Conservation (phyloP, 2,113 vertebrate species). For the Hippoglossus stenolepis region DNA sequence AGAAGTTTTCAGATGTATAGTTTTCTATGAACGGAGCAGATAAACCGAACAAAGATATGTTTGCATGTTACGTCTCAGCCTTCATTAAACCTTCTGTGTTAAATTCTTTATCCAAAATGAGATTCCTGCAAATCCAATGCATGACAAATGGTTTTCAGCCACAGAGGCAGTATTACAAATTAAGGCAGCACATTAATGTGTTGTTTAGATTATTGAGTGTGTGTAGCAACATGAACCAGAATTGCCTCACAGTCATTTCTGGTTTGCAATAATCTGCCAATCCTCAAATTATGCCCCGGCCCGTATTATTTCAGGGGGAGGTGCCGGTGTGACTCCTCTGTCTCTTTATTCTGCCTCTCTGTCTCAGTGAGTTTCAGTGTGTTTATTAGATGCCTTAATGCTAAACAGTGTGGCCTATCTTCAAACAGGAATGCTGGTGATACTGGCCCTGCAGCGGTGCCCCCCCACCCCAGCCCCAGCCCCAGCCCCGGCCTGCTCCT, state of each 20-base stretch:
- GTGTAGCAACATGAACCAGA: slow-evolving; percentile 72
- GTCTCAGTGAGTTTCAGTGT: slow-evolving; percentile 50
- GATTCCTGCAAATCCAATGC: slow-evolving; percentile 67
- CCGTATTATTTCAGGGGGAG: slow-evolving; percentile 8
- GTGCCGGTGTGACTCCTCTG: slow-evolving; percentile 48
- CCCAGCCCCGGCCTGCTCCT: slow-evolving; percentile 60
- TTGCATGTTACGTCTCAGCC: slow-evolving; percentile 25
- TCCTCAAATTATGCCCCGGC: slow-evolving; percentile 64
- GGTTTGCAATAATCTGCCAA: slow-evolving; percentile 71
- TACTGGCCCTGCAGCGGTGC: slow-evolving; percentile 73
- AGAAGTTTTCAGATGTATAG: background rate
- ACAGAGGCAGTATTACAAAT: slow-evolving; percentile 68
- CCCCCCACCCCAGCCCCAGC: background rate
- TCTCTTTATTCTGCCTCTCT: slow-evolving; percentile 51
- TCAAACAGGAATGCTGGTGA: slow-evolving; percentile 79
- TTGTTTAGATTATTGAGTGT: slow-evolving; percentile 74
- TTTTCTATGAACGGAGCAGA: slow-evolving; percentile 4
- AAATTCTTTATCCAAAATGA: slow-evolving; percentile 68
- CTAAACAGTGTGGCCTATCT: slow-evolving; percentile 78
- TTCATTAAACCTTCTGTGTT: slow-evolving; percentile 54
- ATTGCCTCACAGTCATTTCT: slow-evolving; percentile 77
- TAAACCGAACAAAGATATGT: slow-evolving; percentile 25
- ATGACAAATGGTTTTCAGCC: slow-evolving; percentile 72
- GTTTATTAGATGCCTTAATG: slow-evolving; percentile 76
- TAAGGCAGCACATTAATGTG: slow-evolving; percentile 73